phyloP scores from a whole-genome alignment of 2,888 invertebrate species.

The Acanthosepion esculentum region DNA sequence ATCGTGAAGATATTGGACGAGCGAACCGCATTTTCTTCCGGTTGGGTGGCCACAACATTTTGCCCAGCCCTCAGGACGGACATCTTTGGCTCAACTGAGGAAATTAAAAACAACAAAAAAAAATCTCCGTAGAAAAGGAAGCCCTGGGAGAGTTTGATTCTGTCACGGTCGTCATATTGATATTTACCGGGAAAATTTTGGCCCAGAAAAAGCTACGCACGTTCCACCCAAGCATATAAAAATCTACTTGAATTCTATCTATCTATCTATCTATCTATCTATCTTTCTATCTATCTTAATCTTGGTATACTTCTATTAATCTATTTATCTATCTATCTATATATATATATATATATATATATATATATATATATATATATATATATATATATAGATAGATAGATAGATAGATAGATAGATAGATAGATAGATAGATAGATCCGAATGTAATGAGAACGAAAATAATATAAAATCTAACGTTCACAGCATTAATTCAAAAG shows the following conservation, averaged over 20 bases:
- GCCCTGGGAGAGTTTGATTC: neutral
- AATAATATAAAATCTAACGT: no score
- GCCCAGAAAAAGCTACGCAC: neutral
- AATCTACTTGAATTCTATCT: neutral
- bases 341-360: neutral
- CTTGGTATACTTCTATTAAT: neutral
- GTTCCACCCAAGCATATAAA: neutral
- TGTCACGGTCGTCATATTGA: neutral
- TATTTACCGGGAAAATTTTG: neutral
- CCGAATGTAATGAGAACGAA: no score
- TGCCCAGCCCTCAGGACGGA: neutral
- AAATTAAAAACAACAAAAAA: neutral
- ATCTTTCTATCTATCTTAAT: no score
- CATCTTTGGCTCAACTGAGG: neutral
- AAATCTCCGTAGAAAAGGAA: neutral
- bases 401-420: neutral
- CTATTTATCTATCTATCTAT: neutral
- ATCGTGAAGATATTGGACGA: slow-evolving; percentile 8
- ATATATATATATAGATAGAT: neutral
- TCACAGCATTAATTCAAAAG: no score
- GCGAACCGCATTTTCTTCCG: neutral
- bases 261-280: neutral
- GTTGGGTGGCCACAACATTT: neutral
- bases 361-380: neutral
- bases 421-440: no score